These are phyloP conservation scores for Passer domesticus DNA, from an alignment of 2,113 vertebrate species.

Conservation along the genomic window DNA sequence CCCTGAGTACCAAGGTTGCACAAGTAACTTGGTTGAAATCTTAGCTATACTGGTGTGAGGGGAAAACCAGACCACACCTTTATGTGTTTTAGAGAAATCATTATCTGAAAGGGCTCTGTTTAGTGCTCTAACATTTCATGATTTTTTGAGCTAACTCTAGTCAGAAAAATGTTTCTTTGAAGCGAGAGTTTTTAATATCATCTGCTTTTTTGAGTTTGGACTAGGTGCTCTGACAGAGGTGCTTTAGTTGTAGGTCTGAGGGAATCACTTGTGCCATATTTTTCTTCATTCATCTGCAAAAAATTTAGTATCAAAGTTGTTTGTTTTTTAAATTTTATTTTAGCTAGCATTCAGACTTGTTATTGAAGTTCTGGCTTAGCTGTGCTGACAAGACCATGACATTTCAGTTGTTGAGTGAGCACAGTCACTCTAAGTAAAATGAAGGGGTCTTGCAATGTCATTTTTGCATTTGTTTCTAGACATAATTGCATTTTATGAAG, in stretches of 20 bases:
- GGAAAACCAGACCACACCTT: not conserved
- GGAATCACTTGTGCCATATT: not conserved
- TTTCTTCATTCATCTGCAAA: not conserved
- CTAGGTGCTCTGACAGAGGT: not conserved
- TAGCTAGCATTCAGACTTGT: not conserved
- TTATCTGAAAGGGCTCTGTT: not conserved
- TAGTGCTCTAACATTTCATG: not conserved
- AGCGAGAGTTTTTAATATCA: not conserved
- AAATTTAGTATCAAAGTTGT: not conserved
- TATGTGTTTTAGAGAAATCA: not conserved
- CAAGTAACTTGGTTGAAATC: not conserved
- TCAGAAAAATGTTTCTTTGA: not conserved
- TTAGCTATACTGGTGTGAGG: fast-evolving
- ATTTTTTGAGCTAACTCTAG: not conserved
- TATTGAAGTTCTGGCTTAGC: not conserved
- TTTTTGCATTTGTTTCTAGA: not conserved
- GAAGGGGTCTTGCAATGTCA: not conserved
- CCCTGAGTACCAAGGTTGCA: fast-evolving
- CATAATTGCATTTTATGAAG: not conserved
- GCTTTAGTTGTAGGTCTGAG: not conserved
- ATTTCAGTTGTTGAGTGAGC: not conserved
- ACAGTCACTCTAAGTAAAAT: not conserved
- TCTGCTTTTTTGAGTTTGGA: not conserved
- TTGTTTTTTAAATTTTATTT: not conserved
- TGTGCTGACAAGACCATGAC: not conserved